Percentiles rank a stretch among this genome's conserved stretches.
Conservation (phyloP, 2,888 invertebrate species). For the Eristalinus aeneus region DNA sequence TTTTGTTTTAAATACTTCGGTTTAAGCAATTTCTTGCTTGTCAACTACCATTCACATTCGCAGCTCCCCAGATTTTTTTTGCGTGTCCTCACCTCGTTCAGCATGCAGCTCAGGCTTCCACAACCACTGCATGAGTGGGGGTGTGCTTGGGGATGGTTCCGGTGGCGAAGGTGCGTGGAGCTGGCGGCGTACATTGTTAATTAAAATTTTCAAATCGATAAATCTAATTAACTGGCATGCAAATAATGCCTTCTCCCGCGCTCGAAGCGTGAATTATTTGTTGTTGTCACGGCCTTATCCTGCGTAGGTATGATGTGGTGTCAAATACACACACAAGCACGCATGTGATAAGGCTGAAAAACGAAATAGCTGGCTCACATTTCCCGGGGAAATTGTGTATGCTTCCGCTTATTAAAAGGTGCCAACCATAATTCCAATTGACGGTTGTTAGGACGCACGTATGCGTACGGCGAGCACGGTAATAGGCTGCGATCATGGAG, state of each 20-base stretch:
- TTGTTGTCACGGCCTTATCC: constrained; percentile 22
- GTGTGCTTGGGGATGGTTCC: constrained; percentile 2
- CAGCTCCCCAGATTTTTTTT: constrained; percentile 7
- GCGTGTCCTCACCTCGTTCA: neutral
- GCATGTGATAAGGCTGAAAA: neutral
- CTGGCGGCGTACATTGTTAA: constrained; percentile 70
- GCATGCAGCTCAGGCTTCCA: constrained; percentile 23
- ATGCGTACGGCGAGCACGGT: constrained; percentile 4
- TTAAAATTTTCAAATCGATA: constrained; percentile 74
- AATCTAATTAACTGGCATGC: constrained; percentile 73
- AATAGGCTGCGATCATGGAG: neutral
- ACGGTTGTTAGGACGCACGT: constrained; percentile 16
- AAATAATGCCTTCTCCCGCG: constrained; percentile 47
- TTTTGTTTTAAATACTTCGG: constrained; percentile 68
- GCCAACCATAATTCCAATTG: constrained; percentile 38
- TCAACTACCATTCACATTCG: constrained; percentile 53
- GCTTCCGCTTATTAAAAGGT: constrained; percentile 65
- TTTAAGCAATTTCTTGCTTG: constrained; percentile 66
- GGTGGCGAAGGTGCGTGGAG: constrained; percentile 59
- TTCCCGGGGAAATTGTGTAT: constrained; percentile 46
- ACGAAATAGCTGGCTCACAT: constrained; percentile 7
- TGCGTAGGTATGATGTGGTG: constrained; percentile 30
- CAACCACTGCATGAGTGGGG: neutral
- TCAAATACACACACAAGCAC: neutral
- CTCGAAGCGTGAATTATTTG: constrained; percentile 21